Evolutionary conservation across 2,888 invertebrate genomes (phyloP), one percentile per base, ranked within the genome.

Genomic region (Catocala nupta): DNA sequence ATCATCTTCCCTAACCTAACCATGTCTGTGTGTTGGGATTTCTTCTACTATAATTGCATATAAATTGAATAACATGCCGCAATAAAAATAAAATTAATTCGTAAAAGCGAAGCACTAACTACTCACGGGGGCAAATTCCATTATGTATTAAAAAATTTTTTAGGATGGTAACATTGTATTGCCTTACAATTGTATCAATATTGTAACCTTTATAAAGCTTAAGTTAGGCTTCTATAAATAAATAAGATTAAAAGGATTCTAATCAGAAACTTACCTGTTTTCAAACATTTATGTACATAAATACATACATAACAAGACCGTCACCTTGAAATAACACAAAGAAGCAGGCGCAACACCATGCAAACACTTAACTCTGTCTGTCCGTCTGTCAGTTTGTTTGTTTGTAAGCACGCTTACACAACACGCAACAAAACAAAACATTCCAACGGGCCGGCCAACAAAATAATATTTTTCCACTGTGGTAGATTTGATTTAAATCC

Each of bases 331-430:
- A 72, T 50, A 54, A 68, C 65, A 74, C 59, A 63, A 68, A 53
- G 51, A 76, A 74, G 73, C 73, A 58, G 57, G 65, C 59, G 70
- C 34, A 44, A 70, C 68, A 69, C 59, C 75, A 73, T 71, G 78
- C 76, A 65, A 65, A 67, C 63, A 59, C 34, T 16, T 36, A 52
- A 25, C 25, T 3, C 25, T 25, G 25, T 25, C 7, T 52, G 61
- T 70, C 53, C 5, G 65, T 70, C 58, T 6, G 58, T 73, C 33
- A 13, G 63, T 69, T 25, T 48, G 43, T 49, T 16, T 63, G 33
- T 47, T 13, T 45, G 11, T 13, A 52, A 59, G 59, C 70, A 67
- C 60, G 63, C 63, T 56, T 63, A 66, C 43, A 67, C 59, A 65
- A 68, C 43, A 59, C 63, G 58, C 61, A 64, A 68, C 54, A 9